A percentile compares a stretch with the other conserved stretches of the same genome.
Conservation (phyloP, 2,113 vertebrate genomes). For the Patagioenas fasciata region DNA sequence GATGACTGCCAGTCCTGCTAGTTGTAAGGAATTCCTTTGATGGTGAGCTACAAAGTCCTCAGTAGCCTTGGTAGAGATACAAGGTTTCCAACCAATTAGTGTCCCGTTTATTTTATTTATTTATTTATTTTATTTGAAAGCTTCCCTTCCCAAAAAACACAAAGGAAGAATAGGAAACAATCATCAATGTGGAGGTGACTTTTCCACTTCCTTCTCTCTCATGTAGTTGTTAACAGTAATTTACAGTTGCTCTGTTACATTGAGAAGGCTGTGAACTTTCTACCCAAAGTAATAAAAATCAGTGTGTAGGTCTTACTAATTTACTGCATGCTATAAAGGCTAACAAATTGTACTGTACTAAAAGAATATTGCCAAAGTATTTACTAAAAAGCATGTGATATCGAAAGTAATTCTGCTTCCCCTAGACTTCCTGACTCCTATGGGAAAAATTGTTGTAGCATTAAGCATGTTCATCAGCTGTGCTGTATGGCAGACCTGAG, state of each 20-base stretch:
- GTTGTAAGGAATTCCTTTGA: slow-evolving; percentile 52
- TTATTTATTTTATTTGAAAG: slow-evolving; percentile 30
- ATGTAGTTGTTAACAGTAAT: slow-evolving; percentile 56
- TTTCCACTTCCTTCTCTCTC: slow-evolving; percentile 56
- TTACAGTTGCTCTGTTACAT: slow-evolving; percentile 48
- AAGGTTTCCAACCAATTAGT: neutral
- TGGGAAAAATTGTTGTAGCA: neutral
- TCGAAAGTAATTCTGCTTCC: neutral
- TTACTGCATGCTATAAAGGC: slow-evolving; percentile 38
- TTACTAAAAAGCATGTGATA: neutral
- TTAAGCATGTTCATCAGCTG: neutral
- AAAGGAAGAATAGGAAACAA: slow-evolving; percentile 28
- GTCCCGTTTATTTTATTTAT: slow-evolving; percentile 6
- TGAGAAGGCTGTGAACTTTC: slow-evolving; percentile 34
- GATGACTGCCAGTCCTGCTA: neutral
- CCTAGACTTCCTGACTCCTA: neutral
- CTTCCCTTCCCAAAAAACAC: slow-evolving; percentile 5
- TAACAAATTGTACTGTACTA: slow-evolving; percentile 21
- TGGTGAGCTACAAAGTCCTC: slow-evolving; percentile 25
- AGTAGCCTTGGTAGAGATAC: neutral
- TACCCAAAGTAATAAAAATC: slow-evolving; percentile 49
- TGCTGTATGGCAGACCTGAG: neutral
- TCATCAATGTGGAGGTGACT: neutral
- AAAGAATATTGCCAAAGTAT: neutral
- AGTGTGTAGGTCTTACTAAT: slow-evolving; percentile 26